Evolutionary conservation across 2,797 vertebrate genomes (phyloP), one percentile per base, ranked within the genome.

Genomic region (Xyrichtys novacula): DNA sequence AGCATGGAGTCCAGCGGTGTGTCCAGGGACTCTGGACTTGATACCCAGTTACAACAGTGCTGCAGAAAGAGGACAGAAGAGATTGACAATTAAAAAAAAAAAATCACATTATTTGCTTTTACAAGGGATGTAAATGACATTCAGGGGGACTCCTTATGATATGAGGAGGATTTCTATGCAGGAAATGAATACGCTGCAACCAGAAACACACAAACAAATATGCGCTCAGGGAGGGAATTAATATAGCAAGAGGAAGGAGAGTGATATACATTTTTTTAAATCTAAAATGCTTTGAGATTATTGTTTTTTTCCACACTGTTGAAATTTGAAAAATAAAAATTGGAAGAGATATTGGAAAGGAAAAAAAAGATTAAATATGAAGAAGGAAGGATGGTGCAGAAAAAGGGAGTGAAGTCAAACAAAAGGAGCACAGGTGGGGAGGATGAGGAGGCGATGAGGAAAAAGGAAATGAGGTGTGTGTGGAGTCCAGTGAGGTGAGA

Each of bases 41-140:
- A 98, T 56, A 99, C 96, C 97, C 98, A 99, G 85, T 99, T 99
- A 88, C 95, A 95, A 91, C 97, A 98, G 85, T 94, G 96, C 97
- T 99, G 91, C 40, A 86, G 87, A 26, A 55, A 71, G 48, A 72
- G 25, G 12, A 38, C 39, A 46, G 31, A 43, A 57, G n/a, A 38
- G 7, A 48, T 17, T 40, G 20, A 43, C 3, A 20, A 17, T 11
- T 65, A 8, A 40, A 54, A 40, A 59, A 8, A 40, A 54, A 40
- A 59, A 79, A 58, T 14, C 46, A 59, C 4, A 63, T 49, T 31
- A 55, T 1, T 17, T 39, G 7, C 16, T 28, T 62, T 11, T 4
- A 47, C 28, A 53, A 71, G 58, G 46, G 3, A 28, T 19, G 4
- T 7, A 44, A 53, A 64, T 40, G 7, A 39, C 15, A 34, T 74